Percentiles rank a stretch among this genome's conserved stretches.
Evolutionary conservation across 1,140 invertebrate genomes (phyloP).

Genomic region (Diachasmimorpha longicaudata): DNA sequence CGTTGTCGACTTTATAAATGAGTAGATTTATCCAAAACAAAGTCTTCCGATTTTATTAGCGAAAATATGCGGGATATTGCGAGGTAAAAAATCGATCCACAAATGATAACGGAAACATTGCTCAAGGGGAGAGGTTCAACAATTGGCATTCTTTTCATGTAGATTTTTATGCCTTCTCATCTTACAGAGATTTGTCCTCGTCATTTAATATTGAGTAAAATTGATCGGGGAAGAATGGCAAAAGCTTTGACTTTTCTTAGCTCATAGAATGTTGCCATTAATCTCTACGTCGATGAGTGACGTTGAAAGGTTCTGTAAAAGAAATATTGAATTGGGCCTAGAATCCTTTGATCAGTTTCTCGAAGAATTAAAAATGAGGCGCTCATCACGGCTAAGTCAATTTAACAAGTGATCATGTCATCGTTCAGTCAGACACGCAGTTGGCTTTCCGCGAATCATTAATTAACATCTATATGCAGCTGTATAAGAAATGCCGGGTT

Average conservation of each 20-base stretch:
- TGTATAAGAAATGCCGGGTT: no score
- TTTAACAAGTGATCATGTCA: no score
- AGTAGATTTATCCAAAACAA: no score
- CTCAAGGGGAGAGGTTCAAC: background rate
- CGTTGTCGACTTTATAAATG: background rate
- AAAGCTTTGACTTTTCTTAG: background rate
- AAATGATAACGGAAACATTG: background rate
- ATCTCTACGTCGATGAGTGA: background rate
- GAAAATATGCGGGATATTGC: background rate
- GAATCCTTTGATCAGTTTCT: no score
- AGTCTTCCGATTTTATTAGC: no score
- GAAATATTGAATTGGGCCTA: no score
- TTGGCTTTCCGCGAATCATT: no score
- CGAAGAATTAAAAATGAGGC: no score
- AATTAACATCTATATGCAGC: no score
- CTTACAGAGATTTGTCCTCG: constrained; percentile 4
- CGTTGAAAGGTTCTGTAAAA: no score
- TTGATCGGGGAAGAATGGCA: background rate
- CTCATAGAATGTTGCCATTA: background rate
- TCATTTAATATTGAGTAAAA: background rate
- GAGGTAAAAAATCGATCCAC: background rate
- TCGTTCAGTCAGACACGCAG: no score
- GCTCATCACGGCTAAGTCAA: no score
- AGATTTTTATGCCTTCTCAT: constrained; percentile 5
- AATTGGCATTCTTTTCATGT: background rate